Evolutionary conservation across 2,797 vertebrate genomes (phyloP).

Genomic region (Amblyopsis hoosieri): DNA sequence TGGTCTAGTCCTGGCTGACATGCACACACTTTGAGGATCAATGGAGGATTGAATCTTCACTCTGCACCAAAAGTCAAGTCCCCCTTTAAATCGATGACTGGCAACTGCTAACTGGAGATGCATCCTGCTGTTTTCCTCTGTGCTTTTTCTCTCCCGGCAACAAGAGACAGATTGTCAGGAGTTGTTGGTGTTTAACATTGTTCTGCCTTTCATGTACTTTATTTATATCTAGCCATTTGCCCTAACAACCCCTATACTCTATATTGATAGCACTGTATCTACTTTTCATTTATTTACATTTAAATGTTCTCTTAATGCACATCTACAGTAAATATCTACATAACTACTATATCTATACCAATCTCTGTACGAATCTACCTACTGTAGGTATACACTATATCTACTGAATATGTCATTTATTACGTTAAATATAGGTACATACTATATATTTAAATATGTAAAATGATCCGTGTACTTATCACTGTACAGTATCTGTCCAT

Average conservation of each 20-base stretch:
- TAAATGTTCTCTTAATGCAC: too few relatives aligned
- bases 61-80: conserved; percentile 54
- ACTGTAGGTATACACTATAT: too few relatives aligned
- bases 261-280: too few relatives aligned
- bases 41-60: conserved; percentile 66
- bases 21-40: conserved; percentile 58
- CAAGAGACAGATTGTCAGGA: conserved; percentile 1
- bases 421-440: too few relatives aligned
- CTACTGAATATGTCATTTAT: too few relatives aligned
- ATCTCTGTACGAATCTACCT: too few relatives aligned
- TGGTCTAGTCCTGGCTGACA: conserved; percentile 51
- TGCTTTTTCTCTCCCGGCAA: conserved; percentile 9
- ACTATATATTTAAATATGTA: too few relatives aligned
- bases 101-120: conserved; percentile 46
- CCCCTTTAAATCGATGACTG: conserved; percentile 56
- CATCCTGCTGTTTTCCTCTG: conserved; percentile 35
- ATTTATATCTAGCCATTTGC: background rate
- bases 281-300: too few relatives aligned
- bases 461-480: background rate
- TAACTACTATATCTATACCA: too few relatives aligned
- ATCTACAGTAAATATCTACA: too few relatives aligned
- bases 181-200: background rate
- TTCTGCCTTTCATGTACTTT: background rate
- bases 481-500: background rate
- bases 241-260: too few relatives aligned